Percentiles rank a stretch among this genome's conserved stretches.
Conservation (phyloP, 2,888 invertebrate species). For the Disparrhopalites patrizii region DNA sequence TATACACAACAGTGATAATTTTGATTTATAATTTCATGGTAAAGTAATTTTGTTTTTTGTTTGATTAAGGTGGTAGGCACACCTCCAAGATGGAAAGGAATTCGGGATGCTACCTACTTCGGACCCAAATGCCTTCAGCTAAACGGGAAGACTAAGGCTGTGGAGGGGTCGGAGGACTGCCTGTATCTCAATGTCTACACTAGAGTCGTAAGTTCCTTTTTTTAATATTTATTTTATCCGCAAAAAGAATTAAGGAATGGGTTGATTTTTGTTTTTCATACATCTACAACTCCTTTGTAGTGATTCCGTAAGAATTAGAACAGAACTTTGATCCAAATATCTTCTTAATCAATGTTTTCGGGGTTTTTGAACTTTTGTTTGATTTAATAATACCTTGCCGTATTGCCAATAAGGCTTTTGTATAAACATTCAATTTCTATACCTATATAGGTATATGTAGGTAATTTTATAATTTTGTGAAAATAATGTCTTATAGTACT, state of each 20-base stretch:
- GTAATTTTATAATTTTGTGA: background rate
- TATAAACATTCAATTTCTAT: background rate
- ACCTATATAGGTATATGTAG: background rate
- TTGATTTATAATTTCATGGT: background rate
- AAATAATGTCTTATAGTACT: constrained; percentile 17
- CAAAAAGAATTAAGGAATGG: too few species aligned
- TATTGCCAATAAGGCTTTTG: background rate
- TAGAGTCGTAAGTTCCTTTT: constrained; percentile 34
- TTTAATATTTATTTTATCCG: too few species aligned
- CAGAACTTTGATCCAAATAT: too few species aligned
- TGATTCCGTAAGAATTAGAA: background rate
- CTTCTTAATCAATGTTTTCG: too few species aligned
- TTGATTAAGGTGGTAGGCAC: constrained; percentile 27
- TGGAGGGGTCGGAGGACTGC: constrained; percentile 35
- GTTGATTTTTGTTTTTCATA: background rate
- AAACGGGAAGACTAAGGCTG: constrained; percentile 25
- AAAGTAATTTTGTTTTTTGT: background rate
- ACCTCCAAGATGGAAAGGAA: constrained; percentile 32
- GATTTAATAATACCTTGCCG: too few species aligned
- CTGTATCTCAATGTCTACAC: constrained; percentile 36
- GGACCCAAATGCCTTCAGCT: constrained; percentile 35
- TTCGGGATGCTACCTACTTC: constrained; percentile 35
- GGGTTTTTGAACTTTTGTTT: background rate
- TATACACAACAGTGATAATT: background rate
- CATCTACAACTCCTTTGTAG: background rate